Percentiles rank a stretch among this genome's conserved stretches.
Evolutionary conservation across 2,888 invertebrate genomes (phyloP).

Genomic region (Catocala sponsa): DNA sequence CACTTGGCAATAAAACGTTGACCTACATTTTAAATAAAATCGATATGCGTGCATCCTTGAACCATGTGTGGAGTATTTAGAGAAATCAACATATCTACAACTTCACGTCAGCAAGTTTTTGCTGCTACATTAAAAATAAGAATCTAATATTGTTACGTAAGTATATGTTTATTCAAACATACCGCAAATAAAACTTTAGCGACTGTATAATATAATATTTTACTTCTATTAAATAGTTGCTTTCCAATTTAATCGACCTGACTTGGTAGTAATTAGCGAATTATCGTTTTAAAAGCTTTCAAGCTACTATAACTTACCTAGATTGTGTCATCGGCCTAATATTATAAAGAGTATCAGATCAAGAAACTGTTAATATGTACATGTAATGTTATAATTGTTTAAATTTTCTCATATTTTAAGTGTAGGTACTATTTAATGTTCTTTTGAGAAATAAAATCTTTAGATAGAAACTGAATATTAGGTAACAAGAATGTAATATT

Average conservation of each 20-base stretch:
- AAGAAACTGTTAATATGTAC: too few relatives aligned
- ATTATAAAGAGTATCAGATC: slow-evolving; percentile 13
- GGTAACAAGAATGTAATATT: slow-evolving; percentile 3
- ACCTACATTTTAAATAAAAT: slow-evolving; percentile 35
- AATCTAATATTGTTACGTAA: too few relatives aligned
- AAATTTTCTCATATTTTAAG: too few relatives aligned
- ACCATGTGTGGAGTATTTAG: not conserved
- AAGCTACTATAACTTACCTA: slow-evolving; percentile 23
- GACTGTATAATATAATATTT: slow-evolving; percentile 42
- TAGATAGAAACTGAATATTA: slow-evolving; percentile 27
- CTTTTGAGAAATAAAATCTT: too few relatives aligned
- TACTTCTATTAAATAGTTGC: slow-evolving; percentile 33
- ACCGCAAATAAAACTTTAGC: slow-evolving; percentile 25
- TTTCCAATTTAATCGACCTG: slow-evolving; percentile 58
- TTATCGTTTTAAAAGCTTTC: slow-evolving; percentile 51
- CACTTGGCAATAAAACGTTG: slow-evolving; percentile 15
- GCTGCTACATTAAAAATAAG: too few relatives aligned
- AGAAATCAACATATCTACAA: too few relatives aligned
- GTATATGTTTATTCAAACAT: not conserved
- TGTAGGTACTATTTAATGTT: too few relatives aligned
- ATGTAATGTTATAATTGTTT: too few relatives aligned
- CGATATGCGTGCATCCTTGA: slow-evolving; percentile 21
- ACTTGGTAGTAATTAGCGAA: slow-evolving; percentile 42
- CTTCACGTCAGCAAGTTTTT: too few relatives aligned
- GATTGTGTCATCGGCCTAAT: slow-evolving; percentile 24